Percentiles rank a stretch among this genome's conserved stretches.
These are phyloP conservation scores for Dasysyrphus tricinctus DNA, from an alignment of 2,888 invertebrate species.

Conservation along the genomic window DNA sequence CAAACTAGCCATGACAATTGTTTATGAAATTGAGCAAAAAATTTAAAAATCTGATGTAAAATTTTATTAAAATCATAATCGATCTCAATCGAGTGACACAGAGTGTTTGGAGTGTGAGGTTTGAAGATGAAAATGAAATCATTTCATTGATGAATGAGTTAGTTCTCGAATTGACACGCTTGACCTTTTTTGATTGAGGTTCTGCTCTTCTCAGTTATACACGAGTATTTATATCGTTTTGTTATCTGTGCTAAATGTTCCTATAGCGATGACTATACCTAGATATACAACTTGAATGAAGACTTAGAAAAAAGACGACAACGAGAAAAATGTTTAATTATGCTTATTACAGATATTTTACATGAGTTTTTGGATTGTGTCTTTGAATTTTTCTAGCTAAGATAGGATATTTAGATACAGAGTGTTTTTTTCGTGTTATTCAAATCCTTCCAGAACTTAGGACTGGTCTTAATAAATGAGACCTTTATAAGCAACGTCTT, in stretches of 20 bases:
- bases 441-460: too few relatives aligned
- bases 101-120: not conserved
- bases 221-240: not conserved
- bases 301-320: not conserved
- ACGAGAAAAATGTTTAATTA: slow-evolving; percentile 14
- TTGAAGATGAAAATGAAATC: slow-evolving; percentile 57
- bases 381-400: not conserved
- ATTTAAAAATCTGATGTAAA: too few relatives aligned
- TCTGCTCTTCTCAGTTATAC: slow-evolving; percentile 28
- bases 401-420: not conserved
- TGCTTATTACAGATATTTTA: not conserved
- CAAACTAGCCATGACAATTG: too few relatives aligned
- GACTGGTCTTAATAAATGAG: too few relatives aligned
- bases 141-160: slow-evolving; percentile 71
- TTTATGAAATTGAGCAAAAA: too few relatives aligned
- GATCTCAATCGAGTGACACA: not conserved
- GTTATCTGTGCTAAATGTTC: slow-evolving; percentile 35
- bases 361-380: not conserved
- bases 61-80: not conserved
- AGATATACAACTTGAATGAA: not conserved
- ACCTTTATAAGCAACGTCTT: too few relatives aligned
- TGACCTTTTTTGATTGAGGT: slow-evolving; percentile 72
- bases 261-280: not conserved
- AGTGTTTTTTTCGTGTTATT: not conserved
- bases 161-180: slow-evolving; percentile 65